Percentiles rank a stretch among this genome's conserved stretches.
Evolutionary conservation across 2,113 vertebrate species (phyloP).

Genomic region (Calcarius ornatus): DNA sequence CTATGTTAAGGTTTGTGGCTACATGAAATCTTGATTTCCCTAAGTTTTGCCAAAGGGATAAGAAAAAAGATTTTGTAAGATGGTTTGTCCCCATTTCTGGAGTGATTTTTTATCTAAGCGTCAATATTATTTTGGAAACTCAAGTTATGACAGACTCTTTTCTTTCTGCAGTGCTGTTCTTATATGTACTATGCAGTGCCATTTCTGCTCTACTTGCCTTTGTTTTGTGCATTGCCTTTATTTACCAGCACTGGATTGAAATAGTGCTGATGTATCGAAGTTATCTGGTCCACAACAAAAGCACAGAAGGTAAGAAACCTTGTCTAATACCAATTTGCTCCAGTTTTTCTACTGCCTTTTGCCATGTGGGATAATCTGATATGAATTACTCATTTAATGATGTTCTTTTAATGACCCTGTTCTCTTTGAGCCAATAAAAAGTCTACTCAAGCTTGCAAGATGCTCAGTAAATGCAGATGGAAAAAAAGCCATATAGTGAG

Average conservation of each 20-base stretch:
- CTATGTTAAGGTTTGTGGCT: background rate
- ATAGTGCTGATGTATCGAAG: slow-evolving; percentile 79
- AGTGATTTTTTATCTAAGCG: background rate
- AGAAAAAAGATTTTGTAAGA: background rate
- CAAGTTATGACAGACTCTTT: background rate
- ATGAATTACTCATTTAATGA: background rate
- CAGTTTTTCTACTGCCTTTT: background rate
- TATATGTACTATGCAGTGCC: slow-evolving; percentile 48
- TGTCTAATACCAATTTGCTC: background rate
- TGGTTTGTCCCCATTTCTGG: background rate
- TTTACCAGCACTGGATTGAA: slow-evolving; percentile 81
- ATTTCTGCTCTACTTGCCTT: slow-evolving; percentile 48
- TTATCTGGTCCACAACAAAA: slow-evolving; percentile 61
- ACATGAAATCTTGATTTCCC: background rate
- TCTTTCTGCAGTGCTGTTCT: slow-evolving; percentile 52
- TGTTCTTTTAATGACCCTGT: background rate
- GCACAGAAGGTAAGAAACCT: slow-evolving; percentile 70
- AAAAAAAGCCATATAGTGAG: background rate
- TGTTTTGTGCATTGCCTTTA: slow-evolving; percentile 28
- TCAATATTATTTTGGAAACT: background rate
- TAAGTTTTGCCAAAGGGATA: background rate
- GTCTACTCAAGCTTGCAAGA: background rate
- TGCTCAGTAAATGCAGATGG: background rate
- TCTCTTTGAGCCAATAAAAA: background rate
- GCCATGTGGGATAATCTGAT: background rate